A percentile compares a stretch with the other conserved stretches of the same genome.
Evolutionary conservation across 2,113 vertebrate species (phyloP).

Genomic region (Petroica traversi): DNA sequence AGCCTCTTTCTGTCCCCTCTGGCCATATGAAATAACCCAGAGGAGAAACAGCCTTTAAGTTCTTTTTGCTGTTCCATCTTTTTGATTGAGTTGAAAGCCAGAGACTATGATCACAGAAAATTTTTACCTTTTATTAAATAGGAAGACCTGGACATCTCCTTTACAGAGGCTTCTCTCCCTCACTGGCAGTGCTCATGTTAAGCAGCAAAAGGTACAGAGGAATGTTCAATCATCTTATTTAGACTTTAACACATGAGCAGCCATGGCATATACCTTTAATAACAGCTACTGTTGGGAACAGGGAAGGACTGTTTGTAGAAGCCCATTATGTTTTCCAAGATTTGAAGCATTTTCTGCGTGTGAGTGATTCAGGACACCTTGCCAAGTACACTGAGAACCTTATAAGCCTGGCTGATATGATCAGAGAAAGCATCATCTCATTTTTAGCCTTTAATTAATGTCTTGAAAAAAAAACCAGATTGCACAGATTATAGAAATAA

Average conservation of each 20-base stretch:
- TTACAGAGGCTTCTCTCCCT: background rate
- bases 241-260: background rate
- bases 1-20: background rate
- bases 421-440: background rate
- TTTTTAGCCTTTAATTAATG: background rate
- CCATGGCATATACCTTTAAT: background rate
- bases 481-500: background rate
- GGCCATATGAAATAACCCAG: background rate
- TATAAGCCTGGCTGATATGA: background rate
- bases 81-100: constrained; percentile 55
- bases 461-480: background rate
- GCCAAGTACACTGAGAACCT: background rate
- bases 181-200: background rate
- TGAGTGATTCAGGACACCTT: background rate
- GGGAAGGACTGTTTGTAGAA: background rate
- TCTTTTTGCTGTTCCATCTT: constrained; percentile 19
- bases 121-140: constrained; percentile 24
- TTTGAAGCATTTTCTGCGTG: background rate
- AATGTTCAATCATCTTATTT: background rate
- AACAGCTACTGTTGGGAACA: background rate
- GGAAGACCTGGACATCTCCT: background rate
- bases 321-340: background rate
- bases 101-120: background rate
- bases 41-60: background rate
- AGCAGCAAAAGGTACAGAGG: background rate